Conservation (phyloP, 2,113 vertebrate species). For the Fukomys damarensis region DNA sequence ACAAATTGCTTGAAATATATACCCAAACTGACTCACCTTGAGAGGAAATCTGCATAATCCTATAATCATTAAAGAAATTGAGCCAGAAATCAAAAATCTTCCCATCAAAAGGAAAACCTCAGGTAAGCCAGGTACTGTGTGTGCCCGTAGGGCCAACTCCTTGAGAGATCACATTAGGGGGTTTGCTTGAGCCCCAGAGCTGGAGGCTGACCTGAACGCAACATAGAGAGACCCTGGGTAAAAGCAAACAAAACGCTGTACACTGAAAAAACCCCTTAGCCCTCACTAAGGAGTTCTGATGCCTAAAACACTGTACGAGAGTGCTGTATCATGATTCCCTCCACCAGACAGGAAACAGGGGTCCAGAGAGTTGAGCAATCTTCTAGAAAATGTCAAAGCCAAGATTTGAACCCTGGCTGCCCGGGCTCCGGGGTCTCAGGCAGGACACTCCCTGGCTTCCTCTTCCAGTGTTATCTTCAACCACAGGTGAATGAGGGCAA, state of each 20-base stretch:
- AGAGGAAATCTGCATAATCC: conserved; percentile 45
- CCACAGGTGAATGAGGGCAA: background rate
- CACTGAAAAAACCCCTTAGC: background rate
- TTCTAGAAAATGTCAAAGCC: background rate
- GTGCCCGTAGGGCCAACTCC: background rate
- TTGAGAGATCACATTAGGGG: background rate
- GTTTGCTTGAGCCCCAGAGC: background rate
- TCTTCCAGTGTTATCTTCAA: background rate
- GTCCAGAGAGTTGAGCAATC: background rate
- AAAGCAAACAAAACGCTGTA: background rate
- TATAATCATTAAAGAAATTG: conserved; percentile 20
- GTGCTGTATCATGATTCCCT: background rate
- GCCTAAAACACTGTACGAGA: background rate
- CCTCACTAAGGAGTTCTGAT: background rate
- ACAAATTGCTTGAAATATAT: conserved; percentile 44
- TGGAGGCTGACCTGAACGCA: background rate
- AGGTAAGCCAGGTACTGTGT: background rate
- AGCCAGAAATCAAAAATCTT: conserved; percentile 46
- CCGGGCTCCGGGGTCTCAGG: background rate
- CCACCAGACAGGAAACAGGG: background rate
- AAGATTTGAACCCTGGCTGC: background rate
- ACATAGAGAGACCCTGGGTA: background rate
- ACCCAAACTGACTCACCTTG: conserved; percentile 44
- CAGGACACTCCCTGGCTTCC: background rate
- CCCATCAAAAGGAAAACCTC: background rate